Evolutionary conservation across 2,797 vertebrate species (phyloP), one percentile per base, ranked within the genome.

Genomic region (Calcarius lapponicus): DNA sequence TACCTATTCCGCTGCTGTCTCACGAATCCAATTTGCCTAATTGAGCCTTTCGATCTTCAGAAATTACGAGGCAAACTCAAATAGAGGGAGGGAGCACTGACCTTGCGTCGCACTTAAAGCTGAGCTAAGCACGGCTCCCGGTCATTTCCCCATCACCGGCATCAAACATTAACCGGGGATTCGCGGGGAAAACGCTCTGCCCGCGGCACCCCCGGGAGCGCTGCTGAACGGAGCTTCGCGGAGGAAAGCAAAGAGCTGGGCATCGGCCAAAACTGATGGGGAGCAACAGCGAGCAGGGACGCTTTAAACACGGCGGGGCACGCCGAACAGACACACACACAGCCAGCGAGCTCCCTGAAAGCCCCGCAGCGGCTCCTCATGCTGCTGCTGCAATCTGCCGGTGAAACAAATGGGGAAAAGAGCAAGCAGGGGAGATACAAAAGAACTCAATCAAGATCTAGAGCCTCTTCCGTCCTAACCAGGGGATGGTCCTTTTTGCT

Each of bases 131-230:
- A 61, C 26, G 9, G 32, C 9, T 56, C 47, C 31, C 20, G 2
- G 50, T 45, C 50, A 80, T 75, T 93, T 92, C 88, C 88, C 74
- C 45, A 26, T 66, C 48, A 2, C 21, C 13, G 2, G 19, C 25
- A 71, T 65, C 72, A 81, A 91, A 85, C 50, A 91, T 80, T 70
- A 95, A 92, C 67, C 29, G n/a, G 47, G 11, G 62, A 40, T 13
- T 26, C 16, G 21, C 0, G 15, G 34, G 58, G 51, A 36, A 40
- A 80, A 16, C 29, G 20, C 80, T 40, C 3, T 5, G 64, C 53
- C 36, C 13, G 42, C 51, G 28, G 45, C 54, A 83, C 17, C 2
- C 57, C 47, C 7, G 34, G n/a, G 54, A 32, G 17, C 24, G 21
- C 34, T 3, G 47, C 73, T 25, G 36, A 61, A 40, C 11, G 26